Percentiles rank a stretch among this genome's conserved stretches.
Evolutionary conservation across 2,888 invertebrate species (phyloP).

Genomic region (Xylophagus ater): DNA sequence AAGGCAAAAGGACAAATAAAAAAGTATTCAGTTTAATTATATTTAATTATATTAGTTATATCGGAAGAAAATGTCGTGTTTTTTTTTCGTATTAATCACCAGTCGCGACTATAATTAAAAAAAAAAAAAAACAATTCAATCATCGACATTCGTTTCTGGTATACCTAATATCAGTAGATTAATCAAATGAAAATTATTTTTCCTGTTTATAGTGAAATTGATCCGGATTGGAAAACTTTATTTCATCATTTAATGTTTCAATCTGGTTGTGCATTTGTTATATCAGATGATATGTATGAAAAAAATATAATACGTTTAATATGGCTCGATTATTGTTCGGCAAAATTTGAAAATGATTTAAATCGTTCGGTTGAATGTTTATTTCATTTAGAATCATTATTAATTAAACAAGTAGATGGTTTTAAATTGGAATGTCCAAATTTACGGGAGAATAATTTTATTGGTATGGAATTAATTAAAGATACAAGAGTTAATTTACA

Average conservation of each 20-base stretch:
- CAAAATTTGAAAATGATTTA: constrained; percentile 42
- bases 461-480: constrained; percentile 40
- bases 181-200: no score
- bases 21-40: constrained; percentile 14
- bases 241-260: constrained; percentile 21
- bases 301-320: constrained; percentile 42
- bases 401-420: constrained; percentile 25
- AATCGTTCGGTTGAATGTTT: constrained; percentile 41
- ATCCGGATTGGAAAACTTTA: constrained; percentile 20
- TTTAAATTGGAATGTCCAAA: constrained; percentile 42
- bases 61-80: no score
- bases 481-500: constrained; percentile 43
- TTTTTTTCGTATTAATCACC: no score
- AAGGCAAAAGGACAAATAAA: constrained; percentile 13
- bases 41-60: no score
- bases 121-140: no score
- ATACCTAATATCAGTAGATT: no score
- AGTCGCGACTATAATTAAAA: no score
- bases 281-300: constrained; percentile 38
- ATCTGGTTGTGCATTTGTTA: constrained; percentile 21
- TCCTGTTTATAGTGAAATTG: constrained; percentile 18
- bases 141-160: no score
- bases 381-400: constrained; percentile 19
- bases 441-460: constrained; percentile 41
- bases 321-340: constrained; percentile 46